phyloP scores from a whole-genome alignment of 2,888 invertebrate genomes.

The Cerastis rubricosa region DNA sequence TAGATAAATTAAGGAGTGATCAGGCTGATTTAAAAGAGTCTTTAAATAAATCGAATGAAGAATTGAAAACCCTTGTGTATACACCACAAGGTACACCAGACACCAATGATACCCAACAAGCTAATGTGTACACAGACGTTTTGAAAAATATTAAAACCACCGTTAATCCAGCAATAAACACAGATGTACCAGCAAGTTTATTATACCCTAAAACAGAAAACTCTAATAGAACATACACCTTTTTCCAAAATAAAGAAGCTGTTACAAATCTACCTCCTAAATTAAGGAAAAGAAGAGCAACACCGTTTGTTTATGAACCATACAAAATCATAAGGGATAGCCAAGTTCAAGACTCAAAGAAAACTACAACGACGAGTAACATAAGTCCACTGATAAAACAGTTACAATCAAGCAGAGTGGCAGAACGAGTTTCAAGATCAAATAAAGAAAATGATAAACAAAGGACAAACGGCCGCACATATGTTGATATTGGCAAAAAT shows the following conservation, averaged over 20 bases:
- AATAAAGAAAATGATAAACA: constrained; percentile 76
- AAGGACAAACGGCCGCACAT: constrained; percentile 73
- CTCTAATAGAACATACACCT: constrained; percentile 67
- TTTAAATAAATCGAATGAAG: constrained; percentile 56
- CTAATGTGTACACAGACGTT: constrained; percentile 86
- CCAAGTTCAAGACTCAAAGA: constrained; percentile 83
- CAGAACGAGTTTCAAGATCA: constrained; percentile 78
- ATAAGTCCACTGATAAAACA: constrained; percentile 87
- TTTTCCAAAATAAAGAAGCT: constrained; percentile 72
- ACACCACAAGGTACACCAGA: constrained; percentile 37
- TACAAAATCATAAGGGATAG: constrained; percentile 87
- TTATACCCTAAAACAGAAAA: constrained; percentile 28
- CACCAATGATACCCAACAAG: constrained; percentile 67
- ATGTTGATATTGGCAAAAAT: constrained; percentile 83
- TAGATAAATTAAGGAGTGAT: constrained; percentile 71
- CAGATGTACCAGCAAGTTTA: constrained; percentile 30
- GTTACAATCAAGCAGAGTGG: constrained; percentile 83
- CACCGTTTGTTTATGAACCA: constrained; percentile 86
- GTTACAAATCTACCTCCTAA: constrained; percentile 65
- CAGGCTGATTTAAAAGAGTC: constrained; percentile 62
- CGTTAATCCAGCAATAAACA: constrained; percentile 32
- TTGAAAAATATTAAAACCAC: constrained; percentile 83
- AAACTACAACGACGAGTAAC: constrained; percentile 82
- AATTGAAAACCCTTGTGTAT: constrained; percentile 47
- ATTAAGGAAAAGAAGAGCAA: constrained; percentile 78